A percentile compares a stretch with the other conserved stretches of the same genome.
Evolutionary conservation across 2,797 vertebrate genomes (phyloP).

Genomic region (Dicrostonyx torquatus): DNA sequence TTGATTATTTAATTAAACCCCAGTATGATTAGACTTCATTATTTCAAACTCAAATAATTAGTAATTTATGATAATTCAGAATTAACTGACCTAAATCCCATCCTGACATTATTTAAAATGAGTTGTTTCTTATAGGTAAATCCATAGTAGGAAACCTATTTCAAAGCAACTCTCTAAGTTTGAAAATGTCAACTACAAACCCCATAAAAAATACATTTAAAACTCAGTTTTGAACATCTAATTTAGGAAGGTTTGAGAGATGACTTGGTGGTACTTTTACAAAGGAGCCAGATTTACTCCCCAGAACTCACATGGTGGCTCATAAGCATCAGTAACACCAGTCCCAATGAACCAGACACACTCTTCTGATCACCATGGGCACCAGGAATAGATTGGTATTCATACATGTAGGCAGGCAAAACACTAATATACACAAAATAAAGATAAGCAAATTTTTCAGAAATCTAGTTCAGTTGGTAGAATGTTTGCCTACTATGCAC

Average conservation of each 20-base stretch:
- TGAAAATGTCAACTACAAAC: neutral
- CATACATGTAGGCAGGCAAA: neutral
- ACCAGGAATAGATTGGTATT: neutral
- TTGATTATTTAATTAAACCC: neutral
- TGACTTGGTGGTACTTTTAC: neutral
- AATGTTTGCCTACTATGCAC: neutral
- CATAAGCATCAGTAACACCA: neutral
- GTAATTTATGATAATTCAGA: neutral
- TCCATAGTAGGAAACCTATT: neutral
- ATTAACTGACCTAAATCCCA: neutral
- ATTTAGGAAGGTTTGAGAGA: neutral
- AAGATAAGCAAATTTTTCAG: neutral
- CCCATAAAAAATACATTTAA: neutral
- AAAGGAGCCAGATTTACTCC: neutral
- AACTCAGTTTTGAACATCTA: neutral
- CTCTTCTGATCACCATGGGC: neutral
- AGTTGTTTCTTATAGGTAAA: neutral
- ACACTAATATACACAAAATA: neutral
- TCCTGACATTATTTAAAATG: neutral
- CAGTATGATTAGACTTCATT: neutral
- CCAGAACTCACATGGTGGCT: neutral
- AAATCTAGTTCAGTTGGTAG: neutral
- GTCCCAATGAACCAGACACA: neutral
- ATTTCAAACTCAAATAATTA: neutral
- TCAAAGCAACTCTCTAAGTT: conserved; percentile 3